Conservation (phyloP, 2,113 vertebrate genomes). For the Oryctolagus cuniculus region mOryCun1.1 NC_091436.1:14690001-14690500, state of each 20-base stretch:
- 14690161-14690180: too few species aligned
- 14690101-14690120: too few species aligned
- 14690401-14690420: conserved; percentile 65
- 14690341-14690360: conserved; percentile 57
- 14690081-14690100: too few species aligned
- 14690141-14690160: too few species aligned
- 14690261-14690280: background rate
- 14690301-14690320: conserved; percentile 61
- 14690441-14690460: conserved; percentile 61
- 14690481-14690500: conserved; percentile 69
- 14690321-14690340: conserved; percentile 56
- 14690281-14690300: conserved; percentile 55
- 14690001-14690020: too few species aligned
- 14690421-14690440: conserved; percentile 57
- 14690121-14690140: too few species aligned
- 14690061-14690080: too few species aligned
- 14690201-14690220: background rate
- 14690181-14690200: too few species aligned
- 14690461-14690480: conserved; percentile 62
- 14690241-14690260: background rate
- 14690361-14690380: conserved; percentile 56
- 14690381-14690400: conserved; percentile 54
- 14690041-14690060: too few species aligned
- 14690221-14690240: background rate
- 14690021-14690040: too few species aligned